Evolutionary conservation across 2,888 invertebrate genomes (phyloP), one percentile per base, ranked within the genome.

Genomic region (Aplocera efformata): DNA sequence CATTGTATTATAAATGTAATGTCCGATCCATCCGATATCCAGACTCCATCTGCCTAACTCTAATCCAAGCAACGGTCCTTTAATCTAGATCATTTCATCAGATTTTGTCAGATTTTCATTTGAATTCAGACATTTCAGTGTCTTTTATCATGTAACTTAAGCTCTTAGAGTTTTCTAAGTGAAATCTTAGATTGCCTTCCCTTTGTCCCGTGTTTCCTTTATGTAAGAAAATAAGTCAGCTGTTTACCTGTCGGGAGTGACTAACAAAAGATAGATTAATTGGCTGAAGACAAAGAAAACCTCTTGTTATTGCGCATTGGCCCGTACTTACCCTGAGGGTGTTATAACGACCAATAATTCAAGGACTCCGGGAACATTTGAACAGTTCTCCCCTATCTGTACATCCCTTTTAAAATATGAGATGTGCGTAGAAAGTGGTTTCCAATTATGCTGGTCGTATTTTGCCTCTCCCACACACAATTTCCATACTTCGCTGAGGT

Each of bases 251-350:
- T 34, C 28, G 34, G 41, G 42, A 28, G 35, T 35, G 48, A 55
- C 50, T 55, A 51, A 54, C 36, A 40, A 47, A 50, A 39, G 53
- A 58, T 53, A 48, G 51, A 58, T 55, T 58, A 55, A 60, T 60
- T 48, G 34, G 47, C 42, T 29, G 10, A 39, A 65, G 65, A 67
- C 66, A 70, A 70, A 69, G 67, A 64, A 64, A 59, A 48, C 56
- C 45, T 40, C 49, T 53, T 40, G 48, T 56, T 58, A 69, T 53
- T 70, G 50, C 61, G 58, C 61, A 62, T 55, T 58, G 56, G 56
- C 52, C 63, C 60, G 54, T 60, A 50, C 47, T 48, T 56, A 51
- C 58, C 58, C 41, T 28, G 46, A 49, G 56, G 58, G 53, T 53
- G 42, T 50, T 32, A 36, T 28, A 10, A 45, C 44, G 48, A 40